Percentiles rank a stretch among this genome's conserved stretches.
phyloP scores from a whole-genome alignment of 2,113 vertebrate species.

The Urocitellus parryii region DNA sequence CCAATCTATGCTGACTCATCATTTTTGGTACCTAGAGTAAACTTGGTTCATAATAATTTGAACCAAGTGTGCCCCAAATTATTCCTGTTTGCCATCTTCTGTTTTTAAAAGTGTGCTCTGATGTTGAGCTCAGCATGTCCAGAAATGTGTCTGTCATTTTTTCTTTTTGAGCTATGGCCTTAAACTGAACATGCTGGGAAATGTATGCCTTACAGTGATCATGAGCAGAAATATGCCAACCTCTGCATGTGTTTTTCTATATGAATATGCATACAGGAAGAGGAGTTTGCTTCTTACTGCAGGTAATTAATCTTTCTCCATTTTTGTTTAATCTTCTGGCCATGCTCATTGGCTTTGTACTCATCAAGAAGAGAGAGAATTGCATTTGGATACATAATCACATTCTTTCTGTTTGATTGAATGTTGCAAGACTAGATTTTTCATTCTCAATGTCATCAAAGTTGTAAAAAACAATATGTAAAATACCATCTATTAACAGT shows the following conservation, averaged over 20 bases:
- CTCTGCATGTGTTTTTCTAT: background rate
- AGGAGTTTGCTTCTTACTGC: background rate
- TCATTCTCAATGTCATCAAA: slow-evolving; percentile 48
- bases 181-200: background rate
- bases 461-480: slow-evolving; percentile 52
- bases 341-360: background rate
- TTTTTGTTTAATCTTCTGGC: background rate
- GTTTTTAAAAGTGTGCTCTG: background rate
- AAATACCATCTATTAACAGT: background rate
- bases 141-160: background rate
- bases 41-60: background rate
- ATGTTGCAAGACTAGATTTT: slow-evolving; percentile 49
- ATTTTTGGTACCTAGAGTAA: background rate
- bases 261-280: background rate
- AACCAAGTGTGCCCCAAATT: background rate
- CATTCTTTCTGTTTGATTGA: slow-evolving; percentile 63
- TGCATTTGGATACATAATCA: background rate
- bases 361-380: background rate
- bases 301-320: background rate
- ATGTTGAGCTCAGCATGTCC: background rate
- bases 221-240: background rate
- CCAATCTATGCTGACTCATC: background rate
- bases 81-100: background rate
- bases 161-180: background rate
- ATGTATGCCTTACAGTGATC: background rate